phyloP scores from a whole-genome alignment of 1,140 invertebrate species.

The Plectus sambesii region DNA sequence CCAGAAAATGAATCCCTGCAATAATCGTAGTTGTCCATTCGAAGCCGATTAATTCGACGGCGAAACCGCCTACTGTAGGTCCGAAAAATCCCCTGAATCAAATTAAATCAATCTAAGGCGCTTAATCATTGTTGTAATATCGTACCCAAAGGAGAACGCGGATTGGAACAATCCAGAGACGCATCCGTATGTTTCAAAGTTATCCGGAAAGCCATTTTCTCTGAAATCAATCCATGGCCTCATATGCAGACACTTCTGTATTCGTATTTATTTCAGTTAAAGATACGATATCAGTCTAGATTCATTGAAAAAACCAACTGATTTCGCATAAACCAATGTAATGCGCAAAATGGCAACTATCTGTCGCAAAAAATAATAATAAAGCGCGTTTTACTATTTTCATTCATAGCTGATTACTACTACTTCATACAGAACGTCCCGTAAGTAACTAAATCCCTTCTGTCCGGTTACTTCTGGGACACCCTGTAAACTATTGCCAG shows the following conservation, averaged over 20 bases:
- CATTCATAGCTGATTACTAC: no score
- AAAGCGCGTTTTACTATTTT: no score
- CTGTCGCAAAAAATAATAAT: background rate
- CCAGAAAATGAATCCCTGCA: conserved; percentile 33
- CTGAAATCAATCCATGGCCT: conserved; percentile 17
- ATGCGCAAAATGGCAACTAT: conserved; percentile 1
- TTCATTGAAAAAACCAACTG: no score
- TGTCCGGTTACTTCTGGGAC: no score
- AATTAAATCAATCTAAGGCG: conserved; percentile 12
- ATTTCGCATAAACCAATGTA: conserved; percentile 17
- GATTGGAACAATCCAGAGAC: conserved; percentile 44
- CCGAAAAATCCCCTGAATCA: conserved; percentile 32
- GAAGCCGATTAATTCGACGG: conserved; percentile 39
- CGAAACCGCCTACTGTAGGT: conserved; percentile 38
- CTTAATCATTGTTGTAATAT: conserved; percentile 13
- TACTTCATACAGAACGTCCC: no score
- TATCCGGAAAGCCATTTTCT: conserved; percentile 37
- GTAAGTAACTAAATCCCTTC: no score
- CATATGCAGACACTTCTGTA: no score
- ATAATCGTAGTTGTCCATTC: conserved; percentile 41
- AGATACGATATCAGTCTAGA: conserved; percentile 26
- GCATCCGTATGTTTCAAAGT: conserved; percentile 44
- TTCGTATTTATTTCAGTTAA: conserved; percentile 13
- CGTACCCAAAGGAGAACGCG: conserved; percentile 39
- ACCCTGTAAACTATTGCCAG: no score